Percentiles rank a stretch among this genome's conserved stretches.
phyloP scores from a whole-genome alignment of 2,113 vertebrate species.

The Phaetusa simplex region DNA sequence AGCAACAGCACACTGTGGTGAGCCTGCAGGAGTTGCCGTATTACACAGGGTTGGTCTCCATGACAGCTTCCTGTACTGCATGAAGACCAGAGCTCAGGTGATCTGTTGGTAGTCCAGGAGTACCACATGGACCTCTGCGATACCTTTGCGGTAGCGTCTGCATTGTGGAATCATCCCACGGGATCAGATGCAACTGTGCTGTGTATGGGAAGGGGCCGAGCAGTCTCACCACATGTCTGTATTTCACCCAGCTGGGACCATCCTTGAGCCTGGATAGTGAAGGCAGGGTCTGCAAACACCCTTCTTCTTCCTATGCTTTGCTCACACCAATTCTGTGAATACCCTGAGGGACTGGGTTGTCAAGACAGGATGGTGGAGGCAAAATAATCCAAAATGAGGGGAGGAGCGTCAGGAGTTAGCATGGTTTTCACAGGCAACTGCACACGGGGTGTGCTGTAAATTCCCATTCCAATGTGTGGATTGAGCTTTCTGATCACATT shows the following conservation, averaged over 20 bases:
- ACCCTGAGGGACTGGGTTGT: background rate
- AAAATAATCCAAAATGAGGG: background rate
- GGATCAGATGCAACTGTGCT: background rate
- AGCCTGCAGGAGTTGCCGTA: accelerated
- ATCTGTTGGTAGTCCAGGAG: background rate
- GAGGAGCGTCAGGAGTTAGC: background rate
- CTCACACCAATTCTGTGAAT: background rate
- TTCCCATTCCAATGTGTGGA: background rate
- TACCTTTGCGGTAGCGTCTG: background rate
- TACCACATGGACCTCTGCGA: background rate
- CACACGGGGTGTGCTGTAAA: background rate
- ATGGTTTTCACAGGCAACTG: background rate
- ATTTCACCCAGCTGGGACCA: background rate
- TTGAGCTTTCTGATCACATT: background rate
- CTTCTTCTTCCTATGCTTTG: background rate
- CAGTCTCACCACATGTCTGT: background rate
- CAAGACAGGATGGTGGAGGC: background rate
- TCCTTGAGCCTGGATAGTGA: background rate
- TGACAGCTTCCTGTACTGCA: background rate
- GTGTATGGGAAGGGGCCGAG: background rate
- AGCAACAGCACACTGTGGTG: background rate
- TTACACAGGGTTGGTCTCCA: background rate
- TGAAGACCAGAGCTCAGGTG: background rate
- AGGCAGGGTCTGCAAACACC: background rate
- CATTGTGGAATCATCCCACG: background rate